Evolutionary conservation across 2,797 vertebrate species (phyloP).

Genomic region (Mormyrus hasselquistii): DNA sequence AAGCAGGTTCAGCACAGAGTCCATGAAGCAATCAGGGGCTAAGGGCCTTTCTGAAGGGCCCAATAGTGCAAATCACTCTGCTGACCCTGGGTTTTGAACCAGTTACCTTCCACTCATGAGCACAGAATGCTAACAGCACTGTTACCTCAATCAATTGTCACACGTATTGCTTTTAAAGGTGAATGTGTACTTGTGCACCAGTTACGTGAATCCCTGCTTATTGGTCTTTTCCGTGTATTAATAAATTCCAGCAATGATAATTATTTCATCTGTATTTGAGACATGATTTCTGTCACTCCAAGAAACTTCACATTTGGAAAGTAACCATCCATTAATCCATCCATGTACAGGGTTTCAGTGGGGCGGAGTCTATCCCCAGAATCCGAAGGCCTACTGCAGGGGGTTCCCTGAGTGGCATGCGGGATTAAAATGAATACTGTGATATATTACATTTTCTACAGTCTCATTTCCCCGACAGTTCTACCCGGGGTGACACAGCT

Average conservation of each 20-base stretch:
- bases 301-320: neutral
- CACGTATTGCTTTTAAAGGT: neutral
- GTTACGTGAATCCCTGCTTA: neutral
- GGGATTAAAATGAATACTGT: neutral
- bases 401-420: neutral
- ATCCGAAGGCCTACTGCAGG: neutral
- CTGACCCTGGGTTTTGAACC: neutral
- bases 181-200: neutral
- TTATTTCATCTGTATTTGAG: neutral
- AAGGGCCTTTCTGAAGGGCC: neutral
- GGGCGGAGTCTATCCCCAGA: neutral
- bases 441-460: neutral
- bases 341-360: neutral
- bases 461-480: neutral
- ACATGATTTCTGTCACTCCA: neutral
- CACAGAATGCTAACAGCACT: neutral
- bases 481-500: neutral
- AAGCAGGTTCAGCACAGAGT: neutral
- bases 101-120: neutral
- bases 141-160: neutral
- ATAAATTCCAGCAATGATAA: neutral
- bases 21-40: neutral
- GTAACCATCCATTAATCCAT: neutral
- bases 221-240: neutral
- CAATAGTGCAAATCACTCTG: neutral